Percentiles rank a stretch among this genome's conserved stretches.
Evolutionary conservation across 2,888 invertebrate species (phyloP).

Genomic region (Phorcus lineatus): DNA sequence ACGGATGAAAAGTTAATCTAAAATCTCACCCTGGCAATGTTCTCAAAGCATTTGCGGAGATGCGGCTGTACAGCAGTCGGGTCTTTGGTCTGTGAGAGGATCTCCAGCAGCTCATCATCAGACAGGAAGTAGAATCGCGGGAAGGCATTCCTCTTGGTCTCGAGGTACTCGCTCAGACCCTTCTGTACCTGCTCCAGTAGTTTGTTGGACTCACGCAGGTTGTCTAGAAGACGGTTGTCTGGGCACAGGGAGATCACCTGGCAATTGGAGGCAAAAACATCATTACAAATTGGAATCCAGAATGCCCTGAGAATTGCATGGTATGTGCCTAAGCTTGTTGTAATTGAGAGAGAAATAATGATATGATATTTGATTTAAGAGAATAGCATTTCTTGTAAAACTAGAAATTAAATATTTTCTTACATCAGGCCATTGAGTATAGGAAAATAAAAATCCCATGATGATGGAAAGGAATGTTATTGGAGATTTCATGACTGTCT

Average conservation of each 20-base stretch:
- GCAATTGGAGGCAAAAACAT: background rate
- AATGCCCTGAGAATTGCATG: no score
- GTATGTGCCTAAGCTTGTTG: no score
- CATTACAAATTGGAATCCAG: no score
- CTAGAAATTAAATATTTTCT: no score
- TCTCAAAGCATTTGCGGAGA: slow-evolving; percentile 89
- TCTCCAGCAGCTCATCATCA: slow-evolving; percentile 76
- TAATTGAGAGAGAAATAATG: no score
- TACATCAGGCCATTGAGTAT: no score
- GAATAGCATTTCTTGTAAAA: no score
- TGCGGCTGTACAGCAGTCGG: slow-evolving; percentile 79
- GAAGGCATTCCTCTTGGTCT: slow-evolving; percentile 76
- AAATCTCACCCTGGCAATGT: slow-evolving; percentile 81
- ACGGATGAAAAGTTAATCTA: no score
- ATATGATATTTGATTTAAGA: no score
- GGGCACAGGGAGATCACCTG: slow-evolving; percentile 76
- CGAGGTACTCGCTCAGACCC: slow-evolving; percentile 76
- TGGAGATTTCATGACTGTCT: no score
- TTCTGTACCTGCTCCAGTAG: slow-evolving; percentile 76
- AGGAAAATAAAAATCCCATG: no score
- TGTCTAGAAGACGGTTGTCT: slow-evolving; percentile 80
- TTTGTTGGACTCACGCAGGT: slow-evolving; percentile 83
- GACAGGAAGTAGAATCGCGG: slow-evolving; percentile 79
- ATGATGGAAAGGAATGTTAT: no score
- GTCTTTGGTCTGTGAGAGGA: slow-evolving; percentile 76